Evolutionary conservation across 2,797 vertebrate species (phyloP), one percentile per base, ranked within the genome.

Genomic region (Megalops cyprinoides): DNA sequence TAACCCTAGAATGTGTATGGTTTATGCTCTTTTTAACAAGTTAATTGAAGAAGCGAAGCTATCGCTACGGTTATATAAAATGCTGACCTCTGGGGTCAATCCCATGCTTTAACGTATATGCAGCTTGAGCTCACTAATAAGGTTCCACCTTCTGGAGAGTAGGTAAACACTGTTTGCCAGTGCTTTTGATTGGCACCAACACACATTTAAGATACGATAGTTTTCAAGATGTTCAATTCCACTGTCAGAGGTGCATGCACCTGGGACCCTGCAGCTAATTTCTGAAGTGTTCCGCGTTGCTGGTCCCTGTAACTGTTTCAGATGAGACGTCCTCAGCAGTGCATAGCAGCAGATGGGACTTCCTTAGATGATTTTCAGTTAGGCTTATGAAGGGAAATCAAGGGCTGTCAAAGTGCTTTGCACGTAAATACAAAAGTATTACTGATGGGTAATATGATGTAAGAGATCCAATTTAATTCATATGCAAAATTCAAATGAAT

Each of bases 191-290:
- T n/a, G n/a, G n/a, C n/a, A n/a, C n/a, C n/a, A n/a, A 39, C 39
- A 42, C 12, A n/a, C 67, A 71, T 71, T 71, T 42, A n/a, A 10
- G 7, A 71, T 44, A 4, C n/a, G 67, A 71, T 71, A 42, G 67
- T 71, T 71, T 44, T 44, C 67, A 42, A 44, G n/a, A 71, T 71
- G 20, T 44, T 71, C 67, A 71, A 71, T 71, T 9, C 67, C 18
- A 9, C 67, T 25, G 10, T n/a, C 20, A 37, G 67, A 44, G 67
- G 1, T 12, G 31, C 39, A 9, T 71, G 37, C 67, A 71, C 67
- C 67, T 71, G 67, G 67, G 67, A 44, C 37, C 37, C 67, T 23
- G 37, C 20, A 9, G 67, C 67, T 71, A 71, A 71, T 71, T 71
- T 44, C 67, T 44, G 67, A n/a, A 71, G 39, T 44, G 67, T 71